phyloP scores from a whole-genome alignment of 1,140 invertebrate genomes.

The Tetramorium simillimum region DNA sequence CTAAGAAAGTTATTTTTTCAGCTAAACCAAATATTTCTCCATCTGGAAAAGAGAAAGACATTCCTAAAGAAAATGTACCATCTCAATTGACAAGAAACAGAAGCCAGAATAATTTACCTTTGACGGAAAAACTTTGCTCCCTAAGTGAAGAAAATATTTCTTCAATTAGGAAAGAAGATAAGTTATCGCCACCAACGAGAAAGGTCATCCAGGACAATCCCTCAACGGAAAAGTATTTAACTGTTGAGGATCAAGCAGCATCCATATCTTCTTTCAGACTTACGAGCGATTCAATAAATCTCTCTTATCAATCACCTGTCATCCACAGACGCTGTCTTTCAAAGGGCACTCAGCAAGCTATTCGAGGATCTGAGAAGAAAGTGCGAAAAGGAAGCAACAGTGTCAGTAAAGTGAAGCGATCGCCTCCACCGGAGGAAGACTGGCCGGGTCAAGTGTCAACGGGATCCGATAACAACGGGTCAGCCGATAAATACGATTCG shows the following conservation, averaged over 20 bases:
- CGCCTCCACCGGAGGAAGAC: constrained; percentile 73
- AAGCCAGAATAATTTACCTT: not conserved
- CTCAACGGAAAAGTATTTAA: not conserved
- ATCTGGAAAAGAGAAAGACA: not conserved
- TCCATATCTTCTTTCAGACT: not conserved
- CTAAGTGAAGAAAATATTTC: not conserved
- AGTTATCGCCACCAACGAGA: not conserved
- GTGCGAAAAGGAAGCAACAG: not conserved
- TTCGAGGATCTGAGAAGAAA: constrained; percentile 19
- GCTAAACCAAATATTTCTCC: not conserved
- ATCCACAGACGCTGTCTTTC: constrained; percentile 6
- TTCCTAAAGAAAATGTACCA: not conserved
- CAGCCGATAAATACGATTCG: constrained; percentile 72
- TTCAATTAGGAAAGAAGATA: not conserved
- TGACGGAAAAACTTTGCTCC: not conserved
- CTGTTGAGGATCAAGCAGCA: not conserved
- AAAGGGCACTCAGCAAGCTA: not conserved
- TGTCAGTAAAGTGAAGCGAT: constrained; percentile 75
- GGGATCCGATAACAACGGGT: constrained; percentile 72
- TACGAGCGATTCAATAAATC: not conserved
- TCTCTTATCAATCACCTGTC: not conserved
- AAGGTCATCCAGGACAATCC: not conserved
- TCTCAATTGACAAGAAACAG: not conserved
- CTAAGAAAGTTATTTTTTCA: not conserved
- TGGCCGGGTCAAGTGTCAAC: constrained; percentile 62